Conservation (phyloP, 2,888 invertebrate genomes). For the Limnephilus auricula region DNA sequence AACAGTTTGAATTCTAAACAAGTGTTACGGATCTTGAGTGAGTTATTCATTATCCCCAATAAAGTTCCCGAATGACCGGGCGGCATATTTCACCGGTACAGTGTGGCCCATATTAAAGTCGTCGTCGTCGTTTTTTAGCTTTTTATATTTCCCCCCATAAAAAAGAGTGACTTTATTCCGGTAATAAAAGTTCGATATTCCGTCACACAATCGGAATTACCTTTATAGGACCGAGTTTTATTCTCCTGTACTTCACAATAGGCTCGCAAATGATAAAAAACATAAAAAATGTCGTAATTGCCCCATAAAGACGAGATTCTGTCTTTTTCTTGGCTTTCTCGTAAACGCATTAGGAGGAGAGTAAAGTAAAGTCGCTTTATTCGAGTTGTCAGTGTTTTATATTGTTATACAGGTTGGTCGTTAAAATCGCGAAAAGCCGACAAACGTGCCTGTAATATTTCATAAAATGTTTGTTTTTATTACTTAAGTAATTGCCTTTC, state of each 20-base stretch:
- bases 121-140: conserved; percentile 27
- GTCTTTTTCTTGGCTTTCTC: conserved; percentile 13
- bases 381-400: not conserved
- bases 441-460: not conserved
- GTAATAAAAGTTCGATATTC: conserved; percentile 59
- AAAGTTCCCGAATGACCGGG: not conserved
- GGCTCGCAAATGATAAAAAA: conserved; percentile 48
- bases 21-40: not conserved
- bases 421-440: not conserved
- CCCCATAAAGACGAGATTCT: conserved; percentile 46
- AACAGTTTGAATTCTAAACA: not conserved
- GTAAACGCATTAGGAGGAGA: not conserved
- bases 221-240: conserved; percentile 49
- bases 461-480: not conserved
- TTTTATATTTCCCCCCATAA: conserved; percentile 56
- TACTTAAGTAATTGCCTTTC: not conserved
- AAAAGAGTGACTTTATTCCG: conserved; percentile 55
- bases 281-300: conserved; percentile 53
- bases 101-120: conserved; percentile 18
- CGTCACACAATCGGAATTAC: conserved; percentile 57
- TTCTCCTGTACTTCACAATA: conserved; percentile 48
- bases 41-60: not conserved
- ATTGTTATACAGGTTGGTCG: not conserved
- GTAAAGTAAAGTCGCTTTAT: not conserved
- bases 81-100: conserved; percentile 14